Base-by-base conservation (phyloP, 2,797 vertebrate genomes). In the Peromyscus nudipes region DNA sequence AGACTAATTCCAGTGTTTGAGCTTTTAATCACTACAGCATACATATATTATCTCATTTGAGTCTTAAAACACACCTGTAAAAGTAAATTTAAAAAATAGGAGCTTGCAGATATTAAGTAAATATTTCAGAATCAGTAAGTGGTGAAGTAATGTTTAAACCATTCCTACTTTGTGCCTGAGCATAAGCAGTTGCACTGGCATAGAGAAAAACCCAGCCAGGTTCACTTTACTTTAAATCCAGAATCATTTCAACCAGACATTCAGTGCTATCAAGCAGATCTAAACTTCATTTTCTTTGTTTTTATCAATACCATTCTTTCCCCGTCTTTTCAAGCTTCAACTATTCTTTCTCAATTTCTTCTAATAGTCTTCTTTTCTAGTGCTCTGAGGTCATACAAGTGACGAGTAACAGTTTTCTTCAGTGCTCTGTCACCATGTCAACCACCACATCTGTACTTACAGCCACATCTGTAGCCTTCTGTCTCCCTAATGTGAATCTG, bases 1-100 rank as follows among this genome's bases (percentile, higher is more conserved):
- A 97, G 85, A 67, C 88, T 95, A 96, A 96, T 92, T 94, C 95
- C 85, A 96, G 77, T 95, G 77, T 92, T 92, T 77, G 82, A 88
- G 75, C 19, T 80, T 91, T 92, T 82, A 95, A 96, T 97, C 81
- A 96, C 91, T 75, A 67, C 27, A 57, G 65, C 95, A 89, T 95
- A 96, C 91, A 96, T 95, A 88, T 88, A 96, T 97, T 95, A 96
- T 96, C 92, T 97, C 92, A 97, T 96, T 96, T 97, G 92, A 95
- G 34, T 83, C 77, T 95, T 91, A 80, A 14, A 96, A 91, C 73
- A 97, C 60, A 97, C 91, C 95, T 97, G 67, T 95, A 96, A 94
- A 96, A 93, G 76, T 92, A 95, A 96, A 87, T 88, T 94, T 37
- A 96, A 95, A 81, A 97, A 95, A 89, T 79, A 92, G 67, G 92